A percentile compares a stretch with the other conserved stretches of the same genome.
Evolutionary conservation across 2,888 invertebrate species (phyloP).

Genomic region (Taphrorychus bicolor): DNA sequence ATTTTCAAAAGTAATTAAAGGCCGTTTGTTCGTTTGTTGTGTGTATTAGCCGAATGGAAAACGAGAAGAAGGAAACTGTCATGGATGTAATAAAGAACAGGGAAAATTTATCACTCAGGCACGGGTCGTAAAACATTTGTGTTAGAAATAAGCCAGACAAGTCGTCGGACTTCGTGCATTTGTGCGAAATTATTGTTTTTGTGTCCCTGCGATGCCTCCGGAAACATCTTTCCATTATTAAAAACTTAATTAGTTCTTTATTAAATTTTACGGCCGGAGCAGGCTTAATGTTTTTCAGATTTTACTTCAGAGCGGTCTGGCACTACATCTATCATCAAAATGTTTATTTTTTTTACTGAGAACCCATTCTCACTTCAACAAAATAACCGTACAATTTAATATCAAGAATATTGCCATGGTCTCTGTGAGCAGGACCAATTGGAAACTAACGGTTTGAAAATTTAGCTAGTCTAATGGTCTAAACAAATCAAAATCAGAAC

Average conservation of each 20-base stretch:
- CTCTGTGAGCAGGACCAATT: too few relatives aligned
- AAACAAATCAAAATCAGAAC: too few relatives aligned
- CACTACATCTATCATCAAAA: background rate
- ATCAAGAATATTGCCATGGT: too few relatives aligned
- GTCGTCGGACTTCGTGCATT: slow-evolving; percentile 35
- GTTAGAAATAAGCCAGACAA: slow-evolving; percentile 43
- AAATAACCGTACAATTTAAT: too few relatives aligned
- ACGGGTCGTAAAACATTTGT: slow-evolving; percentile 40
- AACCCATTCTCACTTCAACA: too few relatives aligned
- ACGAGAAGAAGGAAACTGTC: slow-evolving; percentile 27
- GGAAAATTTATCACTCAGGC: slow-evolving; percentile 39
- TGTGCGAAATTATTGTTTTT: slow-evolving; percentile 41
- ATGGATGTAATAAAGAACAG: slow-evolving; percentile 40
- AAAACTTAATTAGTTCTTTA: slow-evolving; percentile 34
- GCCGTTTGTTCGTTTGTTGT: slow-evolving; percentile 32
- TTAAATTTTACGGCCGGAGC: slow-evolving; percentile 17
- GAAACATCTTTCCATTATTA: slow-evolving; percentile 30
- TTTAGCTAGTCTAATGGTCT: too few relatives aligned
- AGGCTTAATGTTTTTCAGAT: background rate
- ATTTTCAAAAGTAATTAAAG: slow-evolving; percentile 39
- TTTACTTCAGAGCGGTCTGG: too few relatives aligned
- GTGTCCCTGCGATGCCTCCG: slow-evolving; percentile 12
- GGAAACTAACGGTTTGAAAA: too few relatives aligned
- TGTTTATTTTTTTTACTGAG: too few relatives aligned
- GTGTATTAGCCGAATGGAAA: slow-evolving; percentile 35